Conservation (phyloP, 2,113 vertebrate genomes). For the Ptilorrhoa leucosticta region DNA sequence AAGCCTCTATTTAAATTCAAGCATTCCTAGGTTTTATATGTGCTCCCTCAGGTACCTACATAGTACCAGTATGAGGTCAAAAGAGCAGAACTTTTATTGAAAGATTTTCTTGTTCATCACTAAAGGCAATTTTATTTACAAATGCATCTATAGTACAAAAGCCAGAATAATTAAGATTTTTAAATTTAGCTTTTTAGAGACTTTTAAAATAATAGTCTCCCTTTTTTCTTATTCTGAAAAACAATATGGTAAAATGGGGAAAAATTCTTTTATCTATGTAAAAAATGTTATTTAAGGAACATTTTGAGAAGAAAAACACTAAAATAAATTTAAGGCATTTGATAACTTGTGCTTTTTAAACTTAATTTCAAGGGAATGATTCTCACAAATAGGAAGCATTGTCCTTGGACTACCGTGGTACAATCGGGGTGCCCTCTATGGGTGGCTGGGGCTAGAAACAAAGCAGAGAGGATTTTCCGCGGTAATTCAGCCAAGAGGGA, state of each 20-base stretch:
- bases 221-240: background rate
- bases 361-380: background rate
- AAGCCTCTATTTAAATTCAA: background rate
- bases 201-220: background rate
- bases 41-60: background rate
- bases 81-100: background rate
- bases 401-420: background rate
- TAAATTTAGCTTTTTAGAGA: background rate
- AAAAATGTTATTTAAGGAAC: background rate
- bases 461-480: background rate
- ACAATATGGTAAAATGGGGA: background rate
- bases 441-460: background rate
- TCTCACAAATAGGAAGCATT: background rate
- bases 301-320: background rate
- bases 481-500: background rate
- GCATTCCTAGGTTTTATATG: background rate
- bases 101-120: background rate
- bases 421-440: conserved; percentile 30
- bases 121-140: background rate
- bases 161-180: background rate
- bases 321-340: background rate
- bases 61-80: background rate
- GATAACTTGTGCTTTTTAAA: background rate
- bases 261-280: background rate
- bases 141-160: background rate